Percentiles rank a stretch among this genome's conserved stretches.
Evolutionary conservation across 2,888 invertebrate species (phyloP).

Genomic region (Eueremaeus valkanovi): DNA sequence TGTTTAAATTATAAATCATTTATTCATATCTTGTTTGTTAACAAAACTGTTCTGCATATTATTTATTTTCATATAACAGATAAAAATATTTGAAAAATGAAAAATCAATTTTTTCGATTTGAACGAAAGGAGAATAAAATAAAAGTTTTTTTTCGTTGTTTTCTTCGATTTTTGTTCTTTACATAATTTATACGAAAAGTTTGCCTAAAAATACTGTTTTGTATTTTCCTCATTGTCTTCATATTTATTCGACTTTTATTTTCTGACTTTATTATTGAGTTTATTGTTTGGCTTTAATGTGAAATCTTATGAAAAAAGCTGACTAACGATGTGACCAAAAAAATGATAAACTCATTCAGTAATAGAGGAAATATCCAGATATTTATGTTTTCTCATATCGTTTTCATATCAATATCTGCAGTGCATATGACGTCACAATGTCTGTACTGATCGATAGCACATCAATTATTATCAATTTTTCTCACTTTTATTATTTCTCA

Average conservation of each 20-base stretch:
- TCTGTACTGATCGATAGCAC: neutral
- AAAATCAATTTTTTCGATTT: neutral
- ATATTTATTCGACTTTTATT: neutral
- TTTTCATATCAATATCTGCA: neutral
- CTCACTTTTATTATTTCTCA: neutral
- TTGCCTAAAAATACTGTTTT: neutral
- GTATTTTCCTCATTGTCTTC: no score
- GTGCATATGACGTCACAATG: no score
- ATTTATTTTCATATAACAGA: neutral
- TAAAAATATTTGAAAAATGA: neutral
- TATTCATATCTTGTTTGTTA: constrained; percentile 9
- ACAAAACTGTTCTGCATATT: neutral
- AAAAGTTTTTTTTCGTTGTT: neutral
- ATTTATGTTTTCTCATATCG: neutral
- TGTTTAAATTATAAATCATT: neutral
- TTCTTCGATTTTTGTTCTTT: no score
- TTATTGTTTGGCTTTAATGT: neutral
- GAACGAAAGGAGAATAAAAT: neutral
- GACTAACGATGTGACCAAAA: neutral
- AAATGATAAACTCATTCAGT: neutral
- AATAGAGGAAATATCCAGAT: neutral
- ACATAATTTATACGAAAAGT: no score
- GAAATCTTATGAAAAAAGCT: neutral
- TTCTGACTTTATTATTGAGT: neutral
- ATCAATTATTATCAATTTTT: constrained; percentile 17